Evolutionary conservation across 2,113 vertebrate genomes (phyloP).

Genomic region (Pluvianellus socialis): DNA sequence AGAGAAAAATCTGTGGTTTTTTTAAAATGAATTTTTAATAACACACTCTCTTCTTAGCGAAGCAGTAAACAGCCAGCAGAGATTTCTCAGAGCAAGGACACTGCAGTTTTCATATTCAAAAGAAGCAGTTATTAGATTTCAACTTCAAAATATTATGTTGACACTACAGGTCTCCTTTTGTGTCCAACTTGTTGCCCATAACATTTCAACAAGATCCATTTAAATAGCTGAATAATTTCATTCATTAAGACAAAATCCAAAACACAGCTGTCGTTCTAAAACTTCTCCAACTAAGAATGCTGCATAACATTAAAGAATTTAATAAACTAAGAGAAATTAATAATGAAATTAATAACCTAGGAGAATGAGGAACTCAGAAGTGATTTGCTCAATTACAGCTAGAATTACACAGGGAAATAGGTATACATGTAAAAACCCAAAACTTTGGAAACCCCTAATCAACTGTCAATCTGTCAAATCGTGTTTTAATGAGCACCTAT

Average conservation of each 20-base stretch:
- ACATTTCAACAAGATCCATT: background rate
- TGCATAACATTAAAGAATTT: background rate
- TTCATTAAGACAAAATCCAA: background rate
- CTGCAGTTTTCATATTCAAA: background rate
- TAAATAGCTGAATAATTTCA: background rate
- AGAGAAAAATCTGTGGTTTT: background rate
- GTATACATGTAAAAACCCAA: background rate
- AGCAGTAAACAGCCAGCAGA: background rate
- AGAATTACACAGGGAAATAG: background rate
- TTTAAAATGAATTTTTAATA: conserved; percentile 4
- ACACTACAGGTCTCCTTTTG: background rate
- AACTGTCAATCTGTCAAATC: background rate
- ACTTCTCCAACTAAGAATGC: background rate
- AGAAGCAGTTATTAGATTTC: background rate
- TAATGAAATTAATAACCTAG: background rate
- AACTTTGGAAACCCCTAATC: background rate
- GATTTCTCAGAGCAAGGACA: background rate
- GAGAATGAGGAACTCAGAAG: background rate
- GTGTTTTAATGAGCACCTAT: background rate
- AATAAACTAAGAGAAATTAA: background rate
- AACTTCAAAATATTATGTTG: background rate
- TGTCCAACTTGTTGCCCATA: background rate
- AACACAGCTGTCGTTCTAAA: background rate
- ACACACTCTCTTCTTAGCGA: background rate
- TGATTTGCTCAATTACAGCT: background rate